These are phyloP conservation scores for Gymnopithys bicolor DNA, from an alignment of 2,797 vertebrate species.

Conservation along the genomic window DNA sequence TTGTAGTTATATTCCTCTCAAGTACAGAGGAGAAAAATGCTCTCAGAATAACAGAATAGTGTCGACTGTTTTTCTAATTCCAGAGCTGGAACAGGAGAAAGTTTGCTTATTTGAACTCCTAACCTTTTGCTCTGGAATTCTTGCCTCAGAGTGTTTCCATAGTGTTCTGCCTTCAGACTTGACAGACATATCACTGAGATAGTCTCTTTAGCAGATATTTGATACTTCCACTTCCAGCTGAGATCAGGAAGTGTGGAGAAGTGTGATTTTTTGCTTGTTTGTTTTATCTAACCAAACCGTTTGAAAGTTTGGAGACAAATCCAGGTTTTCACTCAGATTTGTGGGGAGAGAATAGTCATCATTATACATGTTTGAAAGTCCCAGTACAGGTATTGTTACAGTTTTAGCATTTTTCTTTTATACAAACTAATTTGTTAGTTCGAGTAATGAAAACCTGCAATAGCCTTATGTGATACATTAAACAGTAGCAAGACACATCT, in stretches of 20 bases:
- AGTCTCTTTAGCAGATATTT: constrained; percentile 28
- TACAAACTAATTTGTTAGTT: neutral
- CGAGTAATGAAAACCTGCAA: neutral
- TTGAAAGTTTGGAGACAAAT: constrained; percentile 9
- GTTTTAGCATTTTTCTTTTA: neutral
- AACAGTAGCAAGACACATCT: neutral
- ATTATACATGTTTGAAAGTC: neutral
- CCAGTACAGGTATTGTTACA: neutral
- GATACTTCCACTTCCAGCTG: constrained; percentile 54
- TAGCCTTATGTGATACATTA: neutral
- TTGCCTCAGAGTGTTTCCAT: constrained; percentile 12
- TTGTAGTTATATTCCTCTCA: neutral
- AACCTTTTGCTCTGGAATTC: constrained; percentile 40
- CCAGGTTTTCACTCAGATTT: neutral
- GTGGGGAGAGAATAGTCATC: neutral
- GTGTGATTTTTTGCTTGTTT: constrained; percentile 13
- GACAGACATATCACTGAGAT: constrained; percentile 32
- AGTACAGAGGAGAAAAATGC: neutral
- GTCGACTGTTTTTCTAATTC: constrained; percentile 20
- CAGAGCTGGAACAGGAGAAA: neutral
- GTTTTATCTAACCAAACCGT: constrained; percentile 14
- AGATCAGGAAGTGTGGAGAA: constrained; percentile 42
- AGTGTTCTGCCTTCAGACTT: constrained; percentile 18
- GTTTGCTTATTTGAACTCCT: constrained; percentile 38
- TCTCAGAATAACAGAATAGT: neutral